phyloP scores from a whole-genome alignment of 2,888 invertebrate genomes.

The Hirtodrosophila cameraria region DNA sequence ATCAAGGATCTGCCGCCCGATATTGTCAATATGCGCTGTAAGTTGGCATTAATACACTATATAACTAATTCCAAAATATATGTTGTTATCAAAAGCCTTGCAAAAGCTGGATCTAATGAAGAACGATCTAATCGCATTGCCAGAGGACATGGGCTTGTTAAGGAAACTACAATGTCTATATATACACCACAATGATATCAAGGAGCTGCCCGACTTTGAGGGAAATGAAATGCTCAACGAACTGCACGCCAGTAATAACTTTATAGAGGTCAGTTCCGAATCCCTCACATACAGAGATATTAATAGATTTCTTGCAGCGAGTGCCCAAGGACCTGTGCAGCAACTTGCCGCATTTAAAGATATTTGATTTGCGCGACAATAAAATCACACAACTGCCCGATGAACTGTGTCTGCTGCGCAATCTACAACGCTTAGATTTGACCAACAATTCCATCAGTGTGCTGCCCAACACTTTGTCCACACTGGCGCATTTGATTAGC shows the following conservation, averaged over 20 bases:
- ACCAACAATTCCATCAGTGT: slow-evolving; percentile 91
- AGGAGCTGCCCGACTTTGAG: slow-evolving; percentile 89
- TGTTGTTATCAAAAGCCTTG: slow-evolving; percentile 82
- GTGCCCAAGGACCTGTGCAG: slow-evolving; percentile 89
- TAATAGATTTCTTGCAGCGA: slow-evolving; percentile 86
- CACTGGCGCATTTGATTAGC: slow-evolving; percentile 91
- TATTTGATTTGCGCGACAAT: slow-evolving; percentile 92
- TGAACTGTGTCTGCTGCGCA: slow-evolving; percentile 90
- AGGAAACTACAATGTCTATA: slow-evolving; percentile 90
- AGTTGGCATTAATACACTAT: slow-evolving; percentile 64
- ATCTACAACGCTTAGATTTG: slow-evolving; percentile 92
- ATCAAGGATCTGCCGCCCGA: slow-evolving; percentile 91
- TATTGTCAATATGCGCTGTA: slow-evolving; percentile 93
- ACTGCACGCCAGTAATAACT: slow-evolving; percentile 93
- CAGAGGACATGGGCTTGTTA: slow-evolving; percentile 89
- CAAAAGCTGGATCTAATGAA: slow-evolving; percentile 90
- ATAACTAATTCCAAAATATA: slow-evolving; percentile 3
- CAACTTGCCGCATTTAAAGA: slow-evolving; percentile 89
- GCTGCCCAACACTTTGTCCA: slow-evolving; percentile 88
- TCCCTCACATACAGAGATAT: too few species aligned
- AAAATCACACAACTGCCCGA: slow-evolving; percentile 91
- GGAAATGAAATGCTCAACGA: slow-evolving; percentile 91
- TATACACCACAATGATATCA: slow-evolving; percentile 92
- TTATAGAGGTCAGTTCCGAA: slow-evolving; percentile 87
- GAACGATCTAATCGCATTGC: slow-evolving; percentile 88